Percentiles rank a stretch among this genome's conserved stretches.
Evolutionary conservation across 2,888 invertebrate genomes (phyloP).

Genomic region (Stictocephala bisonia): DNA sequence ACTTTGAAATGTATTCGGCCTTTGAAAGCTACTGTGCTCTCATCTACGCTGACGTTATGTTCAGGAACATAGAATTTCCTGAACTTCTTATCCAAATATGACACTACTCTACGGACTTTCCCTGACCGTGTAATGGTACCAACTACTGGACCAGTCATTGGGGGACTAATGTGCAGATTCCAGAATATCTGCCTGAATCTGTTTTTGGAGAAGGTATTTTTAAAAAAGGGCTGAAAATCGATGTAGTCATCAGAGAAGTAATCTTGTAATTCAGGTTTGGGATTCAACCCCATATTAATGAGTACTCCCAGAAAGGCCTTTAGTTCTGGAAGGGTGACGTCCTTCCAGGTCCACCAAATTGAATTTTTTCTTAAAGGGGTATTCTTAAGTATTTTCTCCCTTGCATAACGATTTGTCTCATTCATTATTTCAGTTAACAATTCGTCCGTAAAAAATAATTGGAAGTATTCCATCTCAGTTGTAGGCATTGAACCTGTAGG

Average conservation of each 20-base stretch:
- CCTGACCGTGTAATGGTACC: background rate
- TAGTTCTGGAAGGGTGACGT: background rate
- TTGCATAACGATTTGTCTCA: background rate
- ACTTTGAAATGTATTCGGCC: constrained; percentile 31
- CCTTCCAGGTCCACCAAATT: constrained; percentile 23
- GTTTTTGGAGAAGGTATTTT: constrained; percentile 2
- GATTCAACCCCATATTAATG: constrained; percentile 27
- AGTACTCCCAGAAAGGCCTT: constrained; percentile 4
- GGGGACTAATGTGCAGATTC: background rate
- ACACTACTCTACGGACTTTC: constrained; percentile 15
- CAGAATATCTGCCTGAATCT: constrained; percentile 22
- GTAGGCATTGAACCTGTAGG: background rate
- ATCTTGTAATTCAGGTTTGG: constrained; percentile 17
- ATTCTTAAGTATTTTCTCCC: background rate
- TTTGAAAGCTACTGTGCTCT: constrained; percentile 33
- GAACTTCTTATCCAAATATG: background rate
- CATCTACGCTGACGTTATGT: constrained; percentile 21
- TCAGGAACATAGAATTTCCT: constrained; percentile 12
- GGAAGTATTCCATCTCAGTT: constrained; percentile 8
- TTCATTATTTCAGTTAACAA: background rate
- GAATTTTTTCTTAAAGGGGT: constrained; percentile 5
- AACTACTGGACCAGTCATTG: background rate
- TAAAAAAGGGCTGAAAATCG: constrained; percentile 22
- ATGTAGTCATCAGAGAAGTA: constrained; percentile 18
- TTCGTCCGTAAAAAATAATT: constrained; percentile 1